Conservation (phyloP, 2,797 vertebrate genomes). For the Pantherophis alleghaniensis region DNA sequence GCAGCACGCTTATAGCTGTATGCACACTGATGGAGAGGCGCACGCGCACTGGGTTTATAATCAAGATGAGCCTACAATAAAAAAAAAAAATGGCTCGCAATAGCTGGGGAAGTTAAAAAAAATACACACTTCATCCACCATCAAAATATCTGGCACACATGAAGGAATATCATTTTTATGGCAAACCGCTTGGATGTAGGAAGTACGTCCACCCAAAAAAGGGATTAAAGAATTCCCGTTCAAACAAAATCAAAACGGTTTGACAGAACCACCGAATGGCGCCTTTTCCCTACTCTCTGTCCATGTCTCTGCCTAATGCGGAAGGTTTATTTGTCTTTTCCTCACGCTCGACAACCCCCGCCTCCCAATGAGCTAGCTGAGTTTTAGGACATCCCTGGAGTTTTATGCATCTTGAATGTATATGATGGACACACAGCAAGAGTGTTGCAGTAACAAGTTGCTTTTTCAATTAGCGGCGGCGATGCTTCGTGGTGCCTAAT, state of each 20-base stretch:
- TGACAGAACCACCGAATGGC: not conserved
- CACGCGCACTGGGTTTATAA: not conserved
- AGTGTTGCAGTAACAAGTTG: constrained; percentile 30
- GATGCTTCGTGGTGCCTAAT: constrained; percentile 51
- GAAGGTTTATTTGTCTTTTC: not conserved
- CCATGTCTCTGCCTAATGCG: not conserved
- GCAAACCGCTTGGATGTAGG: not conserved
- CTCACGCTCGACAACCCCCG: not conserved
- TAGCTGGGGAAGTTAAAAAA: not conserved
- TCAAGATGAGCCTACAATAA: not conserved
- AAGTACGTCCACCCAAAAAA: not conserved
- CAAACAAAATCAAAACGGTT: not conserved
- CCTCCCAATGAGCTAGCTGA: constrained; percentile 5
- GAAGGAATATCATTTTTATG: not conserved
- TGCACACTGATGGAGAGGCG: not conserved
- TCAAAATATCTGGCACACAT: not conserved
- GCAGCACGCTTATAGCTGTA: not conserved
- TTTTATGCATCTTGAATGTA: constrained; percentile 23
- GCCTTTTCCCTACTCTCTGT: not conserved
- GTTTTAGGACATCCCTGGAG: constrained; percentile 11
- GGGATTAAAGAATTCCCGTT: not conserved
- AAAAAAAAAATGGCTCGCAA: not conserved
- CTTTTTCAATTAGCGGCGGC: constrained; percentile 35
- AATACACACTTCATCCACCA: too few species aligned
- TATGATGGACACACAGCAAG: constrained; percentile 10